These are phyloP conservation scores for Oceanites oceanicus DNA, from an alignment of 2,113 vertebrate genomes.

Conservation along the genomic window DNA sequence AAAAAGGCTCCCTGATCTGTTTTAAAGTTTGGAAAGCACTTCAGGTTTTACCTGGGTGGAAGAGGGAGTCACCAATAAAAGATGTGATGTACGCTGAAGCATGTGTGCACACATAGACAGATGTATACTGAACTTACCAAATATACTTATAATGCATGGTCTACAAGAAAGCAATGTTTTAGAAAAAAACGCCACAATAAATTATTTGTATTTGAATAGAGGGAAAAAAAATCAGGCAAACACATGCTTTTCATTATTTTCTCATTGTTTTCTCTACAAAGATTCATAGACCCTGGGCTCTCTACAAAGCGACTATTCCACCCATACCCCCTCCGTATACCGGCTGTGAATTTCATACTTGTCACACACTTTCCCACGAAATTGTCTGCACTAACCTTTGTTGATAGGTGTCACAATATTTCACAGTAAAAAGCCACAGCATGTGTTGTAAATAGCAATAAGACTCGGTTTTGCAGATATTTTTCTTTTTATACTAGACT, in stretches of 20 bases:
- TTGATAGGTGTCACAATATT: slow-evolving; percentile 52
- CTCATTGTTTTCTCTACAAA: slow-evolving; percentile 1
- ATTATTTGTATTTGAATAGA: background rate
- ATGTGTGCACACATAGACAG: background rate
- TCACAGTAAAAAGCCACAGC: slow-evolving; percentile 13
- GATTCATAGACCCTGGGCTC: background rate
- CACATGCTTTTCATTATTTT: background rate
- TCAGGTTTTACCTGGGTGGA: background rate
- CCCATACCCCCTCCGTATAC: background rate
- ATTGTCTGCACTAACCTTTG: slow-evolving; percentile 39
- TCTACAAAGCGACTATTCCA: background rate
- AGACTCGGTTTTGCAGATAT: background rate
- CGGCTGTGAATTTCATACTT: background rate
- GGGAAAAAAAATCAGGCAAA: background rate
- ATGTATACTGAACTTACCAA: background rate
- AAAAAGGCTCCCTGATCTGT: background rate
- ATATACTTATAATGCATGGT: background rate
- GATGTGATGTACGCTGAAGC: background rate
- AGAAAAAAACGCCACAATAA: background rate
- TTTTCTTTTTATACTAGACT: slow-evolving; percentile 6
- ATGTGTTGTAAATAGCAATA: slow-evolving; percentile 14
- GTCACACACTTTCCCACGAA: background rate
- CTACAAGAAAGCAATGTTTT: background rate
- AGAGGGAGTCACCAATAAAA: background rate
- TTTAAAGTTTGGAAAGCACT: background rate